These are phyloP conservation scores for Watsonalla binaria DNA, from an alignment of 2,888 invertebrate genomes.

Conservation along the genomic window DNA sequence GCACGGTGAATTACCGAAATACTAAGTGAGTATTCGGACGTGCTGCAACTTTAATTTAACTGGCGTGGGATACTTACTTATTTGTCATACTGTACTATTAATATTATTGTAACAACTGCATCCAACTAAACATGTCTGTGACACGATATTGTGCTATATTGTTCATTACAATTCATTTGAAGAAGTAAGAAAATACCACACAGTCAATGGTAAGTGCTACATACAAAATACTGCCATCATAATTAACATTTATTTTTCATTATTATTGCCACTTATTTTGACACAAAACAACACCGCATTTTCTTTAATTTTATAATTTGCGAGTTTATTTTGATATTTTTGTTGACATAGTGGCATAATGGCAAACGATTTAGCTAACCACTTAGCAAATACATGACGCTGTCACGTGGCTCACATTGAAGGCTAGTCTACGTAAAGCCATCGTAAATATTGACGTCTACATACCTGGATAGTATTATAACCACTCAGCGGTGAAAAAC, in stretches of 20 bases:
- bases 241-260: constrained; percentile 18
- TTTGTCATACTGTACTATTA: background rate
- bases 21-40: constrained; percentile 5
- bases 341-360: constrained; percentile 72
- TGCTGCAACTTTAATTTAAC: constrained; percentile 12
- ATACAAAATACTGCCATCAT: constrained; percentile 16
- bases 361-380: constrained; percentile 47
- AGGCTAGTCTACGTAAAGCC: constrained; percentile 8
- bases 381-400: constrained; percentile 33
- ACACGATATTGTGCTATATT: constrained; percentile 26
- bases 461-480: no score
- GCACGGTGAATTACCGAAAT: constrained; percentile 3
- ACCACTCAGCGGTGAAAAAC: no score
- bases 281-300: constrained; percentile 17
- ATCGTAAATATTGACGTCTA: background rate
- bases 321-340: constrained; percentile 34
- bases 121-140: constrained; percentile 2
- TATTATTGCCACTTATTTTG: constrained; percentile 22
- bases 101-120: constrained; percentile 2
- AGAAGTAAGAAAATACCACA: constrained; percentile 16
- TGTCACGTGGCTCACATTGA: constrained; percentile 46
- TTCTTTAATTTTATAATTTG: constrained; percentile 32
- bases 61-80: constrained; percentile 3
- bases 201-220: constrained; percentile 28
- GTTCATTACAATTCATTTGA: constrained; percentile 20